phyloP scores from a whole-genome alignment of 2,888 invertebrate species.

The Scelioninae gen. 1 region DNA sequence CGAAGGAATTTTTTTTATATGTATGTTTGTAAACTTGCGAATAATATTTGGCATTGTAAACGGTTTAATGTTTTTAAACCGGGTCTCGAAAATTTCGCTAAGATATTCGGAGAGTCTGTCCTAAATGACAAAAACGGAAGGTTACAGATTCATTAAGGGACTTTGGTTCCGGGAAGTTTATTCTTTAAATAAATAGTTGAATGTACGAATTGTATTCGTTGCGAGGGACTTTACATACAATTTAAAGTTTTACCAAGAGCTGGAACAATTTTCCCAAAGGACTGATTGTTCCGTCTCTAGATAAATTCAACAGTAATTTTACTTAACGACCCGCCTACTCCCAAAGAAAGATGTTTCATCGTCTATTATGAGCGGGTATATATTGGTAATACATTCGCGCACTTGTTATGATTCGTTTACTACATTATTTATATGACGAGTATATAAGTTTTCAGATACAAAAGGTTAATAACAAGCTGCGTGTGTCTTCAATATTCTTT shows the following conservation, averaged over 20 bases:
- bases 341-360: slow-evolving; percentile 66
- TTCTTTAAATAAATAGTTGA: slow-evolving; percentile 69
- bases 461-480: slow-evolving; percentile 58
- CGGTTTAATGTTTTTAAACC: no score
- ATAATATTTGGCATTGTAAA: no score
- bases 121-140: slow-evolving; percentile 40
- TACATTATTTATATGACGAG: slow-evolving; percentile 60
- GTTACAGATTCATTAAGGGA: slow-evolving; percentile 63
- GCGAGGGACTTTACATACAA: slow-evolving; percentile 70
- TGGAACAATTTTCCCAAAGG: slow-evolving; percentile 68
- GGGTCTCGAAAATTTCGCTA: no score
- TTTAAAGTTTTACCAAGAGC: slow-evolving; percentile 69
- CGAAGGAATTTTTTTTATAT: no score
- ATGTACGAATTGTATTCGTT: slow-evolving; percentile 70
- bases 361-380: slow-evolving; percentile 52
- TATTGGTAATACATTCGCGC: slow-evolving; percentile 61
- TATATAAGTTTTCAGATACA: slow-evolving; percentile 57
- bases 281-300: slow-evolving; percentile 68
- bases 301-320: slow-evolving; percentile 69
- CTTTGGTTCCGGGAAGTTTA: slow-evolving; percentile 60
- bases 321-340: slow-evolving; percentile 59
- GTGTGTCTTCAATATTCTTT: slow-evolving; percentile 59
- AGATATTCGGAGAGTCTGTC: neutral
- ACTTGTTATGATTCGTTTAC: slow-evolving; percentile 65
- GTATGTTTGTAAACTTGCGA: no score